A percentile compares a stretch with the other conserved stretches of the same genome.
Evolutionary conservation across 2,888 invertebrate genomes (phyloP).

Genomic region (Lottia gigantea): DNA sequence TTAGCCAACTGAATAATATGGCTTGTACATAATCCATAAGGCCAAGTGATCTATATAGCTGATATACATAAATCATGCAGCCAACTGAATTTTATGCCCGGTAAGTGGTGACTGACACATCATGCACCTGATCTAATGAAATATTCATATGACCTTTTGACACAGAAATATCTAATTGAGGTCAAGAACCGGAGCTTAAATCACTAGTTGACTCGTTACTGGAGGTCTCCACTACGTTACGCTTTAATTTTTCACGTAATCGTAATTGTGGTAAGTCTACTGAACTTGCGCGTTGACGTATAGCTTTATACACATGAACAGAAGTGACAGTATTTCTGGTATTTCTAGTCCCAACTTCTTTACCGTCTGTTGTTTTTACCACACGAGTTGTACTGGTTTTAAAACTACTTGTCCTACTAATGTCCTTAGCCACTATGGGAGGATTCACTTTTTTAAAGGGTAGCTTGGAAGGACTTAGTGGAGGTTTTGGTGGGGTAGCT

Average conservation of each 20-base stretch:
- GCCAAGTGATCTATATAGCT: too few relatives aligned
- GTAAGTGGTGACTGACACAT: too few relatives aligned
- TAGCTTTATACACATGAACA: neutral
- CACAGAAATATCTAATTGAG: too few relatives aligned
- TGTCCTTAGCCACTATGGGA: neutral
- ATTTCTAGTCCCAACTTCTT: neutral
- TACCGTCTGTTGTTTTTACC: neutral
- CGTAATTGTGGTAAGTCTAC: conserved; percentile 1
- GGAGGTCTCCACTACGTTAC: neutral
- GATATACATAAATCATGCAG: too few relatives aligned
- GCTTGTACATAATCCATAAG: too few relatives aligned
- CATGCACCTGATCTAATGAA: too few relatives aligned
- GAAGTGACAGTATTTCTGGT: neutral
- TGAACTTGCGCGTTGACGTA: neutral
- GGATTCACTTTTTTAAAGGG: neutral
- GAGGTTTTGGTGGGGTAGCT: neutral
- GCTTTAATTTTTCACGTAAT: neutral
- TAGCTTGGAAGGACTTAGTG: neutral
- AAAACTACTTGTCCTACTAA: neutral
- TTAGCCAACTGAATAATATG: too few relatives aligned
- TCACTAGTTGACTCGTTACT: neutral
- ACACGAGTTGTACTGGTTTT: neutral
- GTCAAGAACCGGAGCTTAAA: neutral
- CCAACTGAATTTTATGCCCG: too few relatives aligned
- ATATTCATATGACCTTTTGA: too few relatives aligned